Percentiles rank a stretch among this genome's conserved stretches.
Conservation (phyloP, 2,888 invertebrate genomes). For the Magallana nippona region DNA sequence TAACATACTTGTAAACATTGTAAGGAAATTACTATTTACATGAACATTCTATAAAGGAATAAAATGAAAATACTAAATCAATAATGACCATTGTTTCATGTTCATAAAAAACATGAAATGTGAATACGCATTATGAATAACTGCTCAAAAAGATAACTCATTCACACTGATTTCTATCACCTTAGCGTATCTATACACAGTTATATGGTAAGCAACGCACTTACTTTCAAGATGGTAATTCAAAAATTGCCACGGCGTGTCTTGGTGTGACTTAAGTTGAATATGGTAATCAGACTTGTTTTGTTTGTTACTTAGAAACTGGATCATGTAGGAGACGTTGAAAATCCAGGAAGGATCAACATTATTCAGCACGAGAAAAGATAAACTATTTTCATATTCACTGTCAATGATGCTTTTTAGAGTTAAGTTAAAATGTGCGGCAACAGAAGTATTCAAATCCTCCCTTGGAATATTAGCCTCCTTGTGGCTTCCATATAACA, state of each 20-base stretch:
- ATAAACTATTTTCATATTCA: neutral
- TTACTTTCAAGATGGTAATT: slow-evolving; percentile 19
- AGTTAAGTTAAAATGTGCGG: neutral
- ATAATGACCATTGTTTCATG: too few species aligned
- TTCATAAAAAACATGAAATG: too few species aligned
- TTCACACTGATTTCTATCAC: too few species aligned
- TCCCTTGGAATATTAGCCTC: neutral
- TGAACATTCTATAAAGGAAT: too few species aligned
- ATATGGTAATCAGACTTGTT: neutral
- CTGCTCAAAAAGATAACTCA: too few species aligned
- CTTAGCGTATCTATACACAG: too few species aligned
- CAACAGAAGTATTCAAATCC: neutral
- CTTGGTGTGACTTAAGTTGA: neutral
- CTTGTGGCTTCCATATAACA: neutral
- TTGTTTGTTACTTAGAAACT: too few species aligned
- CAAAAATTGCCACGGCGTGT: slow-evolving; percentile 1
- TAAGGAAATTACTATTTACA: too few species aligned
- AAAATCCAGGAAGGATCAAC: neutral
- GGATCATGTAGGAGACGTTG: neutral
- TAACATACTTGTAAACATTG: too few species aligned
- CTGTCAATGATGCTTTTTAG: neutral
- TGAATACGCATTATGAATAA: too few species aligned
- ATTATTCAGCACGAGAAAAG: neutral
- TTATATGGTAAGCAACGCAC: neutral
- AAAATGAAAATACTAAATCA: too few species aligned